Base-by-base conservation (phyloP, 1,140 invertebrate genomes). In the Heliconius congener region DNA sequence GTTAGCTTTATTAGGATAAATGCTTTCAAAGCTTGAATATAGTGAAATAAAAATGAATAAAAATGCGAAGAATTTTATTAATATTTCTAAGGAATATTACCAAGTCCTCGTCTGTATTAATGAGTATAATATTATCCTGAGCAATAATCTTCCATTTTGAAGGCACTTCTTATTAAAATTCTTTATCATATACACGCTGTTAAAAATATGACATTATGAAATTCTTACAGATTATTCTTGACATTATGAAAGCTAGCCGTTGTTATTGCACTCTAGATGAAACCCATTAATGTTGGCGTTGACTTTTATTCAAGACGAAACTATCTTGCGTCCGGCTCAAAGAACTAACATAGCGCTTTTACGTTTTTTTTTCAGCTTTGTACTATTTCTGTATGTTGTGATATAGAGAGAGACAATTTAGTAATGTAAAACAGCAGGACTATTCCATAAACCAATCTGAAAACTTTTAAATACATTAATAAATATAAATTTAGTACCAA, bases 261-360 rank as follows among this genome's bases (percentile, higher is more conserved):
- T 66, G 27, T 66, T 66, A 66, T 66, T 66, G 60, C 60, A 66
- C 60, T 66, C 13, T 66, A 5, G 50, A 74, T 74, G 27, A 8
- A 50, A 52, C 19, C 30, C 42, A 23, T 74, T 74, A 74, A 46
- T 74, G 73, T 74, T 30, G 27, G 39, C 23, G 73, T n/a, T 74
- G 73, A 55, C 73, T 52, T 74, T 74, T 74, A 74, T 74, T 74
- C 23, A 50, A 50, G 73, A 27, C 57, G 57, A 66, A 66, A 11
- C 60, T 66, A 30, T 23, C 16, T 74, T 50, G 73, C 27, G 27
- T 74, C 73, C 73, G 23, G 73, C 73, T 74, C 73, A n/a, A 74
- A 74, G 73, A 46, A 74, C 73, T 46, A 74, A 34, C 16, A 2
- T 60, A n/a, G 55, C 27, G 60, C 13, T 66, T 66, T 66, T 66